Percentiles rank a stretch among this genome's conserved stretches.
Evolutionary conservation across 2,888 invertebrate species (phyloP).

Genomic region (Ellobium chinense): DNA sequence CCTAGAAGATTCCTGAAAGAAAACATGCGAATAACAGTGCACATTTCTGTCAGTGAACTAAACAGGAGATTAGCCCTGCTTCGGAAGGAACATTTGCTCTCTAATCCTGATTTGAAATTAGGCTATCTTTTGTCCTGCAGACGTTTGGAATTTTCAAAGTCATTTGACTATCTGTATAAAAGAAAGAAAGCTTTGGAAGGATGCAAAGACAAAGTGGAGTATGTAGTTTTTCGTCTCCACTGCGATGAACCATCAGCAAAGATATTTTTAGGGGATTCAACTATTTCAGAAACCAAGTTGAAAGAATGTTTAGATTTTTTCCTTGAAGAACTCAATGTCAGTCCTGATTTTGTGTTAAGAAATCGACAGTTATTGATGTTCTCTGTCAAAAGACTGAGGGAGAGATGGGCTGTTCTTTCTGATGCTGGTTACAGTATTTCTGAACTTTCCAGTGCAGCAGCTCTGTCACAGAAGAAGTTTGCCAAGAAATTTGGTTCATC

Average conservation of each 20-base stretch:
- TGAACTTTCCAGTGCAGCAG: background rate
- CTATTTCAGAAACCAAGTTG: constrained; percentile 3
- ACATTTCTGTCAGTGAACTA: constrained; percentile 3
- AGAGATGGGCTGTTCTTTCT: constrained; percentile 6
- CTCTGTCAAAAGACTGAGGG: constrained; percentile 8
- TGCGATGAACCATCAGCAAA: background rate
- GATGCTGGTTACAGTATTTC: constrained; percentile 6
- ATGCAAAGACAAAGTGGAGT: background rate
- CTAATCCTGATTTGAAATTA: background rate
- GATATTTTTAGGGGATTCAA: background rate
- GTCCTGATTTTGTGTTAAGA: background rate
- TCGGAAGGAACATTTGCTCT: background rate
- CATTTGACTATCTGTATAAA: background rate
- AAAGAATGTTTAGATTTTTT: constrained; percentile 18
- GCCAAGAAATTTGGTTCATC: constrained; percentile 9
- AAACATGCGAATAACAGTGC: background rate
- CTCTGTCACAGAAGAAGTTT: constrained; percentile 1
- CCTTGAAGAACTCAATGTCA: background rate
- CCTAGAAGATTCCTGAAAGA: background rate
- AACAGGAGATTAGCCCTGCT: background rate
- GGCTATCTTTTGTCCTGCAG: constrained; percentile 6
- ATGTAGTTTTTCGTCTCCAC: constrained; percentile 11
- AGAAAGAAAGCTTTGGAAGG: constrained; percentile 18
- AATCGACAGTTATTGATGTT: background rate
- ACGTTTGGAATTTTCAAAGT: background rate